Evolutionary conservation across 2,888 invertebrate species (phyloP).

Genomic region (Parnassius glacialis): DNA sequence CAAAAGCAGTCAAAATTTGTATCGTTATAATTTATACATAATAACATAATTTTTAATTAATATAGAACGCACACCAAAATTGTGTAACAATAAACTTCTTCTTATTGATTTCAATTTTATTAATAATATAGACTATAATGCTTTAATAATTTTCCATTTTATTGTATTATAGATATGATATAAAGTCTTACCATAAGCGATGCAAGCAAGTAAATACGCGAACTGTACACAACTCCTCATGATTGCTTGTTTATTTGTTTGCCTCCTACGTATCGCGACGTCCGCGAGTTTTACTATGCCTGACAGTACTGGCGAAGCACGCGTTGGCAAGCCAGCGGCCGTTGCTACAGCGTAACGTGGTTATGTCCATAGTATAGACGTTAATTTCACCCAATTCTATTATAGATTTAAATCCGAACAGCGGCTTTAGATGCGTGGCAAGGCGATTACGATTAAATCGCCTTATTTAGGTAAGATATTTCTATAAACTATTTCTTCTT

Average conservation of each 20-base stretch:
- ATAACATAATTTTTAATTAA: too few species aligned
- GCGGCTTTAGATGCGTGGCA: too few species aligned
- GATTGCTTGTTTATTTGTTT: constrained; percentile 41
- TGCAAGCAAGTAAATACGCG: constrained; percentile 57
- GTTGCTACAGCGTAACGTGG: constrained; percentile 38
- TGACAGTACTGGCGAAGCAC: constrained; percentile 63
- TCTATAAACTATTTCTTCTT: too few species aligned
- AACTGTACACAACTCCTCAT: constrained; percentile 64
- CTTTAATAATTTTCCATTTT: too few species aligned
- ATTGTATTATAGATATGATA: neutral
- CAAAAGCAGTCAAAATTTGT: too few species aligned
- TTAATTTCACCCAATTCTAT: constrained; percentile 20
- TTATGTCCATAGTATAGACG: constrained; percentile 51
- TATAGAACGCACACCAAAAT: too few species aligned
- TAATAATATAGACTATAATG: too few species aligned
- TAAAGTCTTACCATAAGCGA: constrained; percentile 62
- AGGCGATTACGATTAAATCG: too few species aligned
- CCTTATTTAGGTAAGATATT: too few species aligned
- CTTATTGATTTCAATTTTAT: too few species aligned
- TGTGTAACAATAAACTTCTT: too few species aligned
- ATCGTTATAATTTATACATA: too few species aligned
- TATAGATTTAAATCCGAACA: neutral
- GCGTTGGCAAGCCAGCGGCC: constrained; percentile 43
- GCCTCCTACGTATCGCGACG: constrained; percentile 47
- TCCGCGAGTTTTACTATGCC: constrained; percentile 60